Conservation (phyloP, 1,140 invertebrate species). For the silkworm (Bombyx mori) region DNA sequence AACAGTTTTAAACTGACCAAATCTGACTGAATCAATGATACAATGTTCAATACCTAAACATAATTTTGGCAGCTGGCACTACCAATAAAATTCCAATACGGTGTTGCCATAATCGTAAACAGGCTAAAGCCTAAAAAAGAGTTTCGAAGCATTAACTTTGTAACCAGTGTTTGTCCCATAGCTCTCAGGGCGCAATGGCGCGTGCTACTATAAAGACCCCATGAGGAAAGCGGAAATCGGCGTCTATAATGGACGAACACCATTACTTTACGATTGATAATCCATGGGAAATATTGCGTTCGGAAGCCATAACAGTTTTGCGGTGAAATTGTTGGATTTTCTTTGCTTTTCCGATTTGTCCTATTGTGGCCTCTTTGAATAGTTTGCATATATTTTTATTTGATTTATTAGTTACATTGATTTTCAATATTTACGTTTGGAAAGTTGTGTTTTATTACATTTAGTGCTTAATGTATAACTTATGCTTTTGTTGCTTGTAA, state of each 20-base stretch:
- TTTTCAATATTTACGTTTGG: no score
- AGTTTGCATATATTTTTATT: neutral
- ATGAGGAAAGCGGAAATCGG: constrained; percentile 62
- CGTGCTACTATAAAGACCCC: constrained; percentile 68
- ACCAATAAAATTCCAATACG: no score
- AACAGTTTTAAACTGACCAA: no score
- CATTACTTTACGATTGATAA: constrained; percentile 69
- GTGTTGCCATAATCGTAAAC: neutral
- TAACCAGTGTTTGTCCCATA: constrained; percentile 33
- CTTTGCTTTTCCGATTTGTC: neutral
- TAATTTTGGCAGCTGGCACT: no score
- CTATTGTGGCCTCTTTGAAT: constrained; percentile 2
- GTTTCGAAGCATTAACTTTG: constrained; percentile 1
- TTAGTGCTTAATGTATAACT: no score
- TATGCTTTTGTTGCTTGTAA: no score
- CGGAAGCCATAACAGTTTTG: constrained; percentile 68
- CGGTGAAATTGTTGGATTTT: constrained; percentile 46
- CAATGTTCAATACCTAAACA: no score
- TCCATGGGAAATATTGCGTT: constrained; percentile 55
- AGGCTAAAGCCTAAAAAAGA: neutral
- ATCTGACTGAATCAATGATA: no score
- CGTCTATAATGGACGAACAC: constrained; percentile 64
- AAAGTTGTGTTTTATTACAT: no score
- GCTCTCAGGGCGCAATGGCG: constrained; percentile 62
- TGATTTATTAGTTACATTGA: no score